Evolutionary conservation across 2,888 invertebrate genomes (phyloP).

Genomic region (Cryptocephalus moraei): DNA sequence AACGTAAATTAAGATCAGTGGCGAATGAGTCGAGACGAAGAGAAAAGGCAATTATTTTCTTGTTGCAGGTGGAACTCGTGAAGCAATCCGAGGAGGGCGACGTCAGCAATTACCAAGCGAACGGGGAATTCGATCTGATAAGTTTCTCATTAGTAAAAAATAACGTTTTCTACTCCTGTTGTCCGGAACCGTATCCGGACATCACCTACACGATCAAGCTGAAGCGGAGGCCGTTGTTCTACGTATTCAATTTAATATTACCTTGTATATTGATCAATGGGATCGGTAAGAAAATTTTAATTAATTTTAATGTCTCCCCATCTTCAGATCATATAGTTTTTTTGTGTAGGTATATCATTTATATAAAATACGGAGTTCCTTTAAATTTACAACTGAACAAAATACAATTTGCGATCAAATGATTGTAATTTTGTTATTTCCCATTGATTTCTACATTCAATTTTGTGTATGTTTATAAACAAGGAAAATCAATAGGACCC

Average conservation of each 20-base stretch:
- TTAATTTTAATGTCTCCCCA: not conserved
- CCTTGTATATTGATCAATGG: slow-evolving; percentile 79
- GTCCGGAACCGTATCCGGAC: slow-evolving; percentile 74
- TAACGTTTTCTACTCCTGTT: slow-evolving; percentile 69
- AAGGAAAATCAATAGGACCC: too few relatives aligned
- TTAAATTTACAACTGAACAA: too few relatives aligned
- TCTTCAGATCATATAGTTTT: too few relatives aligned
- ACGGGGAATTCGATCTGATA: slow-evolving; percentile 79
- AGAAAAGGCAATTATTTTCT: too few relatives aligned
- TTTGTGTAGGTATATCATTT: too few relatives aligned
- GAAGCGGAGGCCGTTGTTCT: slow-evolving; percentile 68
- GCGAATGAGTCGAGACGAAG: too few relatives aligned
- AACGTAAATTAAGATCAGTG: too few relatives aligned
- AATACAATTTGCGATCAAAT: too few relatives aligned
- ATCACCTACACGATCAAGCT: slow-evolving; percentile 72
- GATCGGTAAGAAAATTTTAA: slow-evolving; percentile 49
- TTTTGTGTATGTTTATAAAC: too few relatives aligned
- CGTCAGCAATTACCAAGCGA: slow-evolving; percentile 81
- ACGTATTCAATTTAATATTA: slow-evolving; percentile 76
- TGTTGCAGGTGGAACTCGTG: slow-evolving; percentile 56
- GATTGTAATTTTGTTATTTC: too few relatives aligned
- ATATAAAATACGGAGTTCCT: too few relatives aligned
- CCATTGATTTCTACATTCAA: too few relatives aligned
- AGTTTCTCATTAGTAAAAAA: slow-evolving; percentile 65
- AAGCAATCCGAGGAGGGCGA: slow-evolving; percentile 75